Evolutionary conservation across 1,140 invertebrate species (phyloP), one percentile per base, ranked within the genome.

Genomic region (Brachionus asplanchnoidis): DNA sequence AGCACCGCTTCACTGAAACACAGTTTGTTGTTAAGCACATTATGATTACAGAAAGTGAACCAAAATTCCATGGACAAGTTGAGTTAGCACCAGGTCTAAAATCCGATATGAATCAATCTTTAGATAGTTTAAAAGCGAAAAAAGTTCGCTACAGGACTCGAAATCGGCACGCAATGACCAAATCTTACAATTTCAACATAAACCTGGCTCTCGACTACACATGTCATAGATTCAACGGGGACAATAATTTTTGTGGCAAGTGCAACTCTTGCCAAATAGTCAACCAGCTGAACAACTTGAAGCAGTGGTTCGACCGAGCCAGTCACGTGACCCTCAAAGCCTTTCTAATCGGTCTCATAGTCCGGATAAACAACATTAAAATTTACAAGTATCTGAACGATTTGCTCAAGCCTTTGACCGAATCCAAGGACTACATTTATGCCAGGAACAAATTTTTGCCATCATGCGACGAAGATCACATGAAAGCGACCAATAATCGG

Each of bases 201-300:
- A 82, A 82, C 17, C 26, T 65, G 11, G 79, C 79, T 2, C 53
- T 68, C 5, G 53, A 60, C 23, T 82, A 65, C 23, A 82, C 79
- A 32, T 82, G 79, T 65, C 79, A 82, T 40, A 82, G 65, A 44
- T 36, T 60, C 20, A 82, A 26, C 14, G 79, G 65, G 3, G 50
- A 60, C 14, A 82, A 65, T 36, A 65, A 82, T 17, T 82, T 82
- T 46, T 82, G 79, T 46, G 79, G 79, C 40, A 60, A 82, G 26
- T 82, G 79, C 53, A 82, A 82, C 20, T 82, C 79, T 23, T 82
- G 79, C 53, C 79, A 82, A 65, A 82, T 82, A 20, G 53, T 65
- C 20, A 82, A 20, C 14, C 79, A 82, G 17, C 23, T 82, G 6
- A 82, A 82, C 20, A 60, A 46, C 28, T 42, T 82, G 9, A 82